These are phyloP conservation scores for Arvicola amphibius DNA, from an alignment of 2,797 vertebrate genomes.

Conservation along the genomic window DNA sequence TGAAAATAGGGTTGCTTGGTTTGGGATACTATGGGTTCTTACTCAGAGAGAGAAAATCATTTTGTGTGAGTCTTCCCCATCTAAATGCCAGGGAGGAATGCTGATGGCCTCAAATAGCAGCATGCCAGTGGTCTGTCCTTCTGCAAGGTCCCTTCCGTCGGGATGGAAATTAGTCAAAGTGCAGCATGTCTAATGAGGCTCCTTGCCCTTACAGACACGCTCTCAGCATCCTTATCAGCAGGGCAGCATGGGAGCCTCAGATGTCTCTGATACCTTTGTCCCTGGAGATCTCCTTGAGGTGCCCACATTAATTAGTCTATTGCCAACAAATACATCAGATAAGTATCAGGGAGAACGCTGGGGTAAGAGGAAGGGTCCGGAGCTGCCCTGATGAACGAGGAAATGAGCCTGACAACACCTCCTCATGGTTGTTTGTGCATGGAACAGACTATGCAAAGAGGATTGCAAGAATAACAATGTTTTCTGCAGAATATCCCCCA, in stretches of 20 bases:
- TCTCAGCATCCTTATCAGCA: conserved; percentile 57
- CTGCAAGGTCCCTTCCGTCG: conserved; percentile 58
- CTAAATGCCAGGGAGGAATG: conserved; percentile 63
- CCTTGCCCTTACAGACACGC: background rate
- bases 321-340: conserved; percentile 59
- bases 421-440: conserved; percentile 5
- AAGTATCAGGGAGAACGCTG: conserved; percentile 51
- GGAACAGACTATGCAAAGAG: conserved; percentile 60
- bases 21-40: conserved; percentile 22
- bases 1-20: conserved; percentile 21
- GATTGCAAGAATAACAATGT: background rate
- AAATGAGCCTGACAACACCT: conserved; percentile 48
- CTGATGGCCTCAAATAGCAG: conserved; percentile 53
- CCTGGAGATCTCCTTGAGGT: conserved; percentile 67
- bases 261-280: conserved; percentile 40
- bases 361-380: conserved; percentile 12
- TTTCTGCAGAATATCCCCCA: conserved; percentile 46
- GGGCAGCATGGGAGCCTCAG: background rate
- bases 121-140: conserved; percentile 59
- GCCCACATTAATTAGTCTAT: conserved; percentile 66
- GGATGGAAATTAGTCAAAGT: conserved; percentile 64
- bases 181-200: conserved; percentile 64
- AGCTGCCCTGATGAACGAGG: conserved; percentile 48
- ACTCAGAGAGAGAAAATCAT: conserved; percentile 39
- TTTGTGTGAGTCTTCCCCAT: conserved; percentile 66